phyloP scores from a whole-genome alignment of 2,888 invertebrate species.

The Drosophila colorata region DNA sequence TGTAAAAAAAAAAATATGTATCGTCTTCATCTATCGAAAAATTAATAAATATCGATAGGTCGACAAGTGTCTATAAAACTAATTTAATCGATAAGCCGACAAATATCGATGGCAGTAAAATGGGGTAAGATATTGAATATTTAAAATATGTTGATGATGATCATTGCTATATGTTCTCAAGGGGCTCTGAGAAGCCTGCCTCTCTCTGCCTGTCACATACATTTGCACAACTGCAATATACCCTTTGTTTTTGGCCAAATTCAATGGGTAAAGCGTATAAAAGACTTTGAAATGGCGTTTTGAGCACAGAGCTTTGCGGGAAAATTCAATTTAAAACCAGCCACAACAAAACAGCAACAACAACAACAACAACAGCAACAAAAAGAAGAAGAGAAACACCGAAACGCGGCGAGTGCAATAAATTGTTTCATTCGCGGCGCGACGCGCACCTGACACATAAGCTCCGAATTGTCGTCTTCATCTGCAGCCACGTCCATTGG shows the following conservation, averaged over 20 bases:
- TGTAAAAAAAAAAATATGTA: no score
- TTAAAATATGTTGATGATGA: no score
- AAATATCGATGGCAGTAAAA: no score
- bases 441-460: slow-evolving; percentile 77
- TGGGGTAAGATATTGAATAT: no score
- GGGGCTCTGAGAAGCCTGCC: no score
- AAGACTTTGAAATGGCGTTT: slow-evolving; percentile 46
- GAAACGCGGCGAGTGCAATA: slow-evolving; percentile 62
- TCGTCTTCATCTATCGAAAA: no score
- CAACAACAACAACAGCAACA: slow-evolving; percentile 16
- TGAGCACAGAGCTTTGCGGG: slow-evolving; percentile 36
- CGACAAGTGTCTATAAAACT: no score
- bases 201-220: no score
- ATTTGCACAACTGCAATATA: background rate
- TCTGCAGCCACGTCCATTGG: slow-evolving; percentile 46
- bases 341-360: slow-evolving; percentile 43
- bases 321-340: slow-evolving; percentile 71
- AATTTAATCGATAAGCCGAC: no score
- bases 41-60: no score
- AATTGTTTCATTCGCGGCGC: slow-evolving; percentile 75
- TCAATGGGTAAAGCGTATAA: slow-evolving; percentile 1
- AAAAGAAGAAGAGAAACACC: slow-evolving; percentile 19
- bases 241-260: background rate
- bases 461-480: slow-evolving; percentile 75
- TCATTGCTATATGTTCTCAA: no score